These are phyloP conservation scores for Helostoma temminkii DNA, from an alignment of 2,797 vertebrate species.

Conservation along the genomic window DNA sequence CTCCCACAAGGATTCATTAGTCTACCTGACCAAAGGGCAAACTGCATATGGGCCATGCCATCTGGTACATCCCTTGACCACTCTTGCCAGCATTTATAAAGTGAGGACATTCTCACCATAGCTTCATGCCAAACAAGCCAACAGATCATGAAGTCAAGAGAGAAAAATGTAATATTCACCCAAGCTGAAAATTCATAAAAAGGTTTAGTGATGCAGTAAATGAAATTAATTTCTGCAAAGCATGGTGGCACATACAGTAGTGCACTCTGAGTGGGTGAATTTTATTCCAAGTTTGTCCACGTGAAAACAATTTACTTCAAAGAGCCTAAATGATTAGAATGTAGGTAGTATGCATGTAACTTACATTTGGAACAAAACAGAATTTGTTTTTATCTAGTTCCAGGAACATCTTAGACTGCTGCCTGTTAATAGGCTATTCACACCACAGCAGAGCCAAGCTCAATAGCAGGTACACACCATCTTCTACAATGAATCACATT, in stretches of 20 bases:
- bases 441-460: slow-evolving; percentile 44
- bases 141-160: slow-evolving; percentile 57
- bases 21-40: slow-evolving; percentile 83
- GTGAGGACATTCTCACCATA: slow-evolving; percentile 60
- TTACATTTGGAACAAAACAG: slow-evolving; percentile 24
- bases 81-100: slow-evolving; percentile 72
- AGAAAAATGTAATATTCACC: slow-evolving; percentile 45
- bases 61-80: slow-evolving; percentile 78
- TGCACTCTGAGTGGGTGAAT: slow-evolving; percentile 30
- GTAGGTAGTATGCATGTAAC: slow-evolving; percentile 15
- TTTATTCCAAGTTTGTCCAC: slow-evolving; percentile 26
- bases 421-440: slow-evolving; percentile 48
- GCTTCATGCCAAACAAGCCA: slow-evolving; percentile 53
- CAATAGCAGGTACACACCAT: slow-evolving; percentile 49
- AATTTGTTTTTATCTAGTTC: slow-evolving; percentile 53
- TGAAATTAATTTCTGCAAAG: slow-evolving; percentile 51
- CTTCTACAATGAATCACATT: slow-evolving; percentile 71
- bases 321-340: slow-evolving; percentile 11
- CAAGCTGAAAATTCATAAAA: slow-evolving; percentile 62
- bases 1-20: slow-evolving; percentile 83
- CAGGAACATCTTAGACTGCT: slow-evolving; percentile 33
- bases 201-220: slow-evolving; percentile 56
- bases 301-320: slow-evolving; percentile 28
- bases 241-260: slow-evolving; percentile 29
- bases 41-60: slow-evolving; percentile 78